These are phyloP conservation scores for Polyergus mexicanus DNA, from an alignment of 1,140 invertebrate genomes.

Conservation along the genomic window DNA sequence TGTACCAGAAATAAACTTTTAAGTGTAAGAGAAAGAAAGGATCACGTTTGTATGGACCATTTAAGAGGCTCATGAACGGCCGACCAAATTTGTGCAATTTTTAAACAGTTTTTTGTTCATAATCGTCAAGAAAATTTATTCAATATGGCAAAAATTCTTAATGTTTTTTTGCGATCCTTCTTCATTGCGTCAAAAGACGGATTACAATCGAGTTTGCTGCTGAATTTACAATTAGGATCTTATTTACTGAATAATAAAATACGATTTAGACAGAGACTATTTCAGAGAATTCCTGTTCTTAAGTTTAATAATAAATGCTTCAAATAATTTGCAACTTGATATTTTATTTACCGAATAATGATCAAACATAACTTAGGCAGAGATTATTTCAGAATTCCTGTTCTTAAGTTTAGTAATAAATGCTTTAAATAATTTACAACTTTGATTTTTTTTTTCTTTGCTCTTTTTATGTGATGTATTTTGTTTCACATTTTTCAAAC, in stretches of 20 bases:
- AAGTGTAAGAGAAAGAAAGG: constrained; percentile 10
- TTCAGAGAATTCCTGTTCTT: constrained; percentile 12
- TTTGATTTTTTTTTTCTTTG: background rate
- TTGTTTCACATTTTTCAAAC: background rate
- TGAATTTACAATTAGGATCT: constrained; percentile 7
- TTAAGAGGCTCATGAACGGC: background rate
- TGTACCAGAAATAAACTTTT: background rate
- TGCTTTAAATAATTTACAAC: background rate
- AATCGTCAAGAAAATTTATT: constrained; percentile 20
- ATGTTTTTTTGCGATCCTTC: constrained; percentile 5
- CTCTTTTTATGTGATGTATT: background rate
- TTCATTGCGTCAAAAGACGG: background rate
- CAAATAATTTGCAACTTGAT: background rate
- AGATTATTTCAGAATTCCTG: background rate
- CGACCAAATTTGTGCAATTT: constrained; percentile 9
- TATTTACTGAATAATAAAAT: constrained; percentile 20
- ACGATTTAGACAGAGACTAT: background rate
- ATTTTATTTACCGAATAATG: constrained; percentile 3
- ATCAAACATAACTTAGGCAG: constrained; percentile 9
- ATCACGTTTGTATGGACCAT: background rate
- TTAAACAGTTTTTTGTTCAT: background rate
- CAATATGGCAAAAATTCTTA: constrained; percentile 7
- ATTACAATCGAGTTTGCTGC: constrained; percentile 1
- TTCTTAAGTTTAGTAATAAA: constrained; percentile 22
- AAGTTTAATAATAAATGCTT: background rate